These are phyloP conservation scores for Enteromius mattozi DNA, from an alignment of 2,797 vertebrate species.

Conservation along the genomic window DNA sequence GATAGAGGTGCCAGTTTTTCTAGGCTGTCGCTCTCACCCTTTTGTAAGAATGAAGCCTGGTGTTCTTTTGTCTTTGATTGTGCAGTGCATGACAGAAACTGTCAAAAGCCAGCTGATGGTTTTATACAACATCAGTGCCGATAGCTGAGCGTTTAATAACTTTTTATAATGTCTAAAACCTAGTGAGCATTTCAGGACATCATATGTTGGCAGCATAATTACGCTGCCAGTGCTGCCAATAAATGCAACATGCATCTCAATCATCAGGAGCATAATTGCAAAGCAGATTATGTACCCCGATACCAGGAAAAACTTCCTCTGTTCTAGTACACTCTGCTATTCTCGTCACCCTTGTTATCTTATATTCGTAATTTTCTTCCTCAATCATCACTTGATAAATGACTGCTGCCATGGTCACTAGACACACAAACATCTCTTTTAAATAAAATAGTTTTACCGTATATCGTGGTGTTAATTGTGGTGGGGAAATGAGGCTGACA, in stretches of 20 bases:
- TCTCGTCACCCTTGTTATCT: conserved; percentile 6
- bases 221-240: neutral
- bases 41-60: neutral
- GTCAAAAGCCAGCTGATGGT: neutral
- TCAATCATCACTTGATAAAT: neutral
- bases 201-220: neutral
- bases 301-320: conserved; percentile 3
- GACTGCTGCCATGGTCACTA: neutral
- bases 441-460: neutral
- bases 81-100: neutral
- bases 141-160: neutral
- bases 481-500: neutral
- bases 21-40: too few relatives aligned
- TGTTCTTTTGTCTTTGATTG: neutral
- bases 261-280: conserved; percentile 1
- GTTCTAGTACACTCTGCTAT: conserved; percentile 14
- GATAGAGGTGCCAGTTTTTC: neutral
- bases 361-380: neutral
- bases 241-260: conserved; percentile 7
- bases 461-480: too few relatives aligned
- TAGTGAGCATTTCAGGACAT: neutral
- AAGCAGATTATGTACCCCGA: neutral
- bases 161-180: neutral
- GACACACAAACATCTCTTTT: neutral
- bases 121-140: neutral